These are phyloP conservation scores for Pissodes strobi DNA, from an alignment of 1,140 invertebrate species.

Conservation along the genomic window DNA sequence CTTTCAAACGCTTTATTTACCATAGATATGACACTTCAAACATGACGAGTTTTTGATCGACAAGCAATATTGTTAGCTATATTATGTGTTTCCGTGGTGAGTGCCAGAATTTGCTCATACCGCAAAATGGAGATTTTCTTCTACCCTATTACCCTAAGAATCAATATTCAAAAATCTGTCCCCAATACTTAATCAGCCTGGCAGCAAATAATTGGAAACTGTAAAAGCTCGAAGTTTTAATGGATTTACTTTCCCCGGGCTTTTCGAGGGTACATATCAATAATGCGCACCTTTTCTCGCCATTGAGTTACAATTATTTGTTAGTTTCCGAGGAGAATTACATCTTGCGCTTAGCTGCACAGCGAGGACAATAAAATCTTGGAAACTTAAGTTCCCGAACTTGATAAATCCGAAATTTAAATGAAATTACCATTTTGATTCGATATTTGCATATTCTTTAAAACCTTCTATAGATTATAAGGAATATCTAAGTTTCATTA, in stretches of 20 bases:
- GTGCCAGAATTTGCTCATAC: too few relatives aligned
- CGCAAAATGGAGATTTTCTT: too few relatives aligned
- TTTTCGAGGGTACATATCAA: constrained; percentile 7
- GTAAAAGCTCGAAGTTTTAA: constrained; percentile 16
- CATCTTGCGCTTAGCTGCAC: neutral
- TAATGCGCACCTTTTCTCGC: constrained; percentile 8
- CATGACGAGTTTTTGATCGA: too few relatives aligned
- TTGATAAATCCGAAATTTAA: constrained; percentile 37
- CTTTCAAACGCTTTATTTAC: too few relatives aligned
- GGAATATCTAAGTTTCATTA: constrained; percentile 41
- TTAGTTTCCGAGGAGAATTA: constrained; percentile 9
- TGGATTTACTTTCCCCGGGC: constrained; percentile 9
- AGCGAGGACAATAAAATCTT: constrained; percentile 36
- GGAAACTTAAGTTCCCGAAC: constrained; percentile 34
- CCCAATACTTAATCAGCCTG: neutral
- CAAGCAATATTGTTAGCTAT: too few relatives aligned
- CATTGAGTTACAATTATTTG: constrained; percentile 19
- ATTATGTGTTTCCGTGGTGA: too few relatives aligned
- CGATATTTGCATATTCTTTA: constrained; percentile 41
- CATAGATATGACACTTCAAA: too few relatives aligned
- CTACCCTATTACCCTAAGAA: too few relatives aligned
- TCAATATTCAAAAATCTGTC: too few relatives aligned
- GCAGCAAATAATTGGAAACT: neutral
- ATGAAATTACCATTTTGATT: constrained; percentile 45
- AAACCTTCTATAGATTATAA: constrained; percentile 27